Evolutionary conservation across 2,888 invertebrate species (phyloP).

Genomic region (Pristionchus maxplancki): DNA sequence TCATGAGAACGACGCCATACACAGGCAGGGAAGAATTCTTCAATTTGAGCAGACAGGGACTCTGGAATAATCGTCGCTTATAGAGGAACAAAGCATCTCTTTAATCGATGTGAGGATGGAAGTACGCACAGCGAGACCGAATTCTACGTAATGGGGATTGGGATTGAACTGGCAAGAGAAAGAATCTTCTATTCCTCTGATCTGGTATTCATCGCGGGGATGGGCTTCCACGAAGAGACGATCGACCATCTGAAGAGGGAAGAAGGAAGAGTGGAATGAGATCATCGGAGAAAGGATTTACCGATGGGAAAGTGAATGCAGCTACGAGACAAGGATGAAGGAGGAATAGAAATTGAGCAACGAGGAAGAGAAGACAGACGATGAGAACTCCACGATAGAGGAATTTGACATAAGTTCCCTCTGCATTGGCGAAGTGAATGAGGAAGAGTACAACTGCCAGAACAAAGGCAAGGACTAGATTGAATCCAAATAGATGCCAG

Average conservation of each 20-base stretch:
- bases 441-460: constrained; percentile 61
- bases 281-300: constrained; percentile 20
- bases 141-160: constrained; percentile 65
- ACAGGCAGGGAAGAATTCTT: constrained; percentile 73
- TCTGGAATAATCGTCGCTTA: constrained; percentile 55
- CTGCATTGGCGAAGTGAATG: constrained; percentile 61
- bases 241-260: constrained; percentile 63
- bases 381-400: constrained; percentile 64
- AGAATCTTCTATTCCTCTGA: constrained; percentile 62
- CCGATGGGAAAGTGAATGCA: constrained; percentile 68
- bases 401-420: constrained; percentile 67
- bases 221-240: constrained; percentile 70
- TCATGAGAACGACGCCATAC: constrained; percentile 71
- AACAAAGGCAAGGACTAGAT: constrained; percentile 61
- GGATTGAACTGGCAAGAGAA: constrained; percentile 69
- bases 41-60: constrained; percentile 72
- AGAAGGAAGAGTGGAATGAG: neutral
- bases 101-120: too few relatives aligned
- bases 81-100: too few relatives aligned
- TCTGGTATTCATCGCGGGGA: constrained; percentile 68
- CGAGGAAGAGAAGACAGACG: constrained; percentile 66
- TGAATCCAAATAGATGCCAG: constrained; percentile 67
- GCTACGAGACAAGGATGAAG: constrained; percentile 71
- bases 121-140: constrained; percentile 59
- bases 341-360: constrained; percentile 72